Evolutionary conservation across 2,888 invertebrate species (phyloP), one percentile per base, ranked within the genome.

Genomic region (Agonum fuliginosum): DNA sequence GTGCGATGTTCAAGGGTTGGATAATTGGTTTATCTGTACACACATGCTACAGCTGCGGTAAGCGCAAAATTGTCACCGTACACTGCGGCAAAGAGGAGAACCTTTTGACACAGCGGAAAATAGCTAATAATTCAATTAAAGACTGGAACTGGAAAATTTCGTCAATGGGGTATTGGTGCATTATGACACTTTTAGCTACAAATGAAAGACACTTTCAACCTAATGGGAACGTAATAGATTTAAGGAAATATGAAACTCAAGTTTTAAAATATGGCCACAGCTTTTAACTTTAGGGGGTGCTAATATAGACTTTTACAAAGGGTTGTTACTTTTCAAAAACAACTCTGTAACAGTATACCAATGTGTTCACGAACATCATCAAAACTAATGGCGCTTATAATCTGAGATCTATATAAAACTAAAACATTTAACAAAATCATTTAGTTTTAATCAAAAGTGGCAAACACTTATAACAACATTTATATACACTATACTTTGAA

Each of bases 21-120:
- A 67, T 83, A 84, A 84, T 84, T 84, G 82, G 83, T 83, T 84
- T 84, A 84, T 83, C 80, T 51, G 34, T 71, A 71, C 71, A 71
- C 71, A 71, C 69, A 46, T 46, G 69, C 69, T 54, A 54, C 54
- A 54, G 54, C 54, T 54, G 54, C 24, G 54, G 54, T 17, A 30
- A 62, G 17, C 58, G 58, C 30, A 30, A 62, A 62, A 62, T 62
- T 62, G 58, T 62, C 58, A 58, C 17, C 58, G 58, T 62, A 62
- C 58, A 27, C 14, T 46, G n/a, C n/a, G 12, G 27, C 58, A 54
- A 12, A 3, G 14, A 43, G 12, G 6, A 8, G 58, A 62, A 30
- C 58, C 58, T 62, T 62, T 62, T 62, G 58, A 62, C 58, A 12
- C 4, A 6, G 58, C 58, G 58, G 58, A 62, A 62, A 62, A 62